These are phyloP conservation scores for Rallus crepitans DNA, from an alignment of 2,797 vertebrate genomes.

Conservation along the genomic window DNA sequence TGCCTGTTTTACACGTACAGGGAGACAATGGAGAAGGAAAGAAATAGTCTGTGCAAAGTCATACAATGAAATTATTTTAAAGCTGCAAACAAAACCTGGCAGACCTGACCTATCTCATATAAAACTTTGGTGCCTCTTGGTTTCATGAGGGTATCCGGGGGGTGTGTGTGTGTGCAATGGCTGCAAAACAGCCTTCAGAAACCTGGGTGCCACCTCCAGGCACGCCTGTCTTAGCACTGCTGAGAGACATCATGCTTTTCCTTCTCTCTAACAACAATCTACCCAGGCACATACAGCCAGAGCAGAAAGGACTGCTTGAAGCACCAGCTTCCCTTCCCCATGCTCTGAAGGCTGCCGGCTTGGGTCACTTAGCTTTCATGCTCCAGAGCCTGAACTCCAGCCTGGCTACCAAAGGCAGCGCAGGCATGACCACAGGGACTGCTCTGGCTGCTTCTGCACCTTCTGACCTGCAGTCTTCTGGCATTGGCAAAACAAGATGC, in stretches of 20 bases:
- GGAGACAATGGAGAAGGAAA: neutral
- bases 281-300: neutral
- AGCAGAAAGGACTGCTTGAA: neutral
- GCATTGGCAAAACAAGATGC: neutral
- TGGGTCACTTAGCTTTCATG: neutral
- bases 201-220: neutral
- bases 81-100: neutral
- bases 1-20: neutral
- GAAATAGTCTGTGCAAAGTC: neutral
- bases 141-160: neutral
- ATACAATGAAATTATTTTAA: neutral
- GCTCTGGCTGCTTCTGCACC: neutral
- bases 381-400: neutral
- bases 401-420: rapidly evolving
- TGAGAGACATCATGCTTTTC: rapidly evolving
- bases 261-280: neutral
- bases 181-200: neutral
- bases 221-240: neutral
- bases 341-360: neutral
- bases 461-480: neutral
- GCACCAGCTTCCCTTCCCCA: neutral
- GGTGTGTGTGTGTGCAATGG: neutral
- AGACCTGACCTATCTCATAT: neutral
- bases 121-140: neutral
- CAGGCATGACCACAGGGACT: neutral